These are phyloP conservation scores for Tokudaia muenninki DNA, from an alignment of 2,797 vertebrate species.

Conservation along the genomic window DNA sequence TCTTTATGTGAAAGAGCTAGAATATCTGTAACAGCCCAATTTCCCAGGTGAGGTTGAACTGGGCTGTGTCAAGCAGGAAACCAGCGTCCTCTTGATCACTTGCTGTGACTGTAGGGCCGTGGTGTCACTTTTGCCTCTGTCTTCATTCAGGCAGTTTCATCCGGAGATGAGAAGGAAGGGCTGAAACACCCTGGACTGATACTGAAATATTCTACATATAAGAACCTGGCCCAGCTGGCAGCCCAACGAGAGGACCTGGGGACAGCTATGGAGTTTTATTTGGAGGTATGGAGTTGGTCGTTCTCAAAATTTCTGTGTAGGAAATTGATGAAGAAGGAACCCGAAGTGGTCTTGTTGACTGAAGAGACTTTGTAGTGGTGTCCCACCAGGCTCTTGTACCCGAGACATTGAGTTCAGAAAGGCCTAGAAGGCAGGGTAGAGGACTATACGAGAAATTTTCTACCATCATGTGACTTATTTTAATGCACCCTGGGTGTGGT, in stretches of 20 bases:
- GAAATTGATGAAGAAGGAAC: not conserved
- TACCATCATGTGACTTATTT: not conserved
- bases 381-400: not conserved
- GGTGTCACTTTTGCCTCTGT: not conserved
- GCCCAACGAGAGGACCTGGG: slow-evolving; percentile 93
- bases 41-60: not conserved
- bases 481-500: not conserved
- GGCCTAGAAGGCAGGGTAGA: not conserved
- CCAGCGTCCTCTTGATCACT: not conserved
- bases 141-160: slow-evolving; percentile 91
- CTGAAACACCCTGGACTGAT: slow-evolving; percentile 97
- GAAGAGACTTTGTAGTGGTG: not conserved
- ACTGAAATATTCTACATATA: slow-evolving; percentile 98
- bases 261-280: slow-evolving; percentile 97
- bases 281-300: slow-evolving; percentile 89
- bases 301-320: not conserved
- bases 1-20: not conserved
- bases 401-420: not conserved
- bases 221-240: slow-evolving; percentile 96
- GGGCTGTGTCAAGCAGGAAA: not conserved
- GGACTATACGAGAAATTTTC: not conserved
- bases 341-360: not conserved
- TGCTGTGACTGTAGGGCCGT: not conserved
- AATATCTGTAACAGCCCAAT: not conserved
- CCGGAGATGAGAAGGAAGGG: slow-evolving; percentile 95